A percentile compares a stretch with the other conserved stretches of the same genome.
These are phyloP conservation scores for Triplophysa dalaica DNA, from an alignment of 2,113 vertebrate species.

Conservation along the genomic window DNA sequence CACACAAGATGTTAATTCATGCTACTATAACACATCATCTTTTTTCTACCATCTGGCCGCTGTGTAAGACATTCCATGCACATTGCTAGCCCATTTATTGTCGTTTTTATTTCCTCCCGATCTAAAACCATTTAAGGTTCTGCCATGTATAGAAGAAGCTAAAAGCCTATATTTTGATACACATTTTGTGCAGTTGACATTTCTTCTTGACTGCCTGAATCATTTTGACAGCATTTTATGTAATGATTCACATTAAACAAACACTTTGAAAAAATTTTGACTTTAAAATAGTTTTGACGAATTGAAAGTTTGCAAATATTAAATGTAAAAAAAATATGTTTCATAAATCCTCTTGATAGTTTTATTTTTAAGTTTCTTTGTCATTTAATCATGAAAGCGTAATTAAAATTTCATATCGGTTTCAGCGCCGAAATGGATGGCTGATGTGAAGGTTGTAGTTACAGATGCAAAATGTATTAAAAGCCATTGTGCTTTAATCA, in stretches of 20 bases:
- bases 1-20: slow-evolving; percentile 44
- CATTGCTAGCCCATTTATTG: slow-evolving; percentile 4
- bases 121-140: background rate
- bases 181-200: background rate
- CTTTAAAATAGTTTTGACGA: background rate
- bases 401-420: background rate
- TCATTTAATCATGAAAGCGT: too few species aligned
- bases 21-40: slow-evolving; percentile 38
- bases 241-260: too few species aligned
- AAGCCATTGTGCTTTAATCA: slow-evolving; percentile 35
- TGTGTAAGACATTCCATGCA: slow-evolving; percentile 1
- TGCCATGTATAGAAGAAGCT: background rate
- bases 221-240: background rate
- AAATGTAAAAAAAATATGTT: too few species aligned
- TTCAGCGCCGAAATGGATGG: background rate
- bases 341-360: too few species aligned
- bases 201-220: background rate
- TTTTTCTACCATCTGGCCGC: slow-evolving; percentile 32
- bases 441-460: slow-evolving; percentile 21
- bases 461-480: slow-evolving; percentile 28
- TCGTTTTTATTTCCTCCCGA: slow-evolving; percentile 16
- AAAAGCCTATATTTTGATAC: background rate
- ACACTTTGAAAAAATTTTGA: background rate
- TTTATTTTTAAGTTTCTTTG: background rate
- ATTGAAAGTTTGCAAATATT: background rate